A percentile compares a stretch with the other conserved stretches of the same genome.
phyloP scores from a whole-genome alignment of 2,797 vertebrate species.

The Crax fasciolata region DNA sequence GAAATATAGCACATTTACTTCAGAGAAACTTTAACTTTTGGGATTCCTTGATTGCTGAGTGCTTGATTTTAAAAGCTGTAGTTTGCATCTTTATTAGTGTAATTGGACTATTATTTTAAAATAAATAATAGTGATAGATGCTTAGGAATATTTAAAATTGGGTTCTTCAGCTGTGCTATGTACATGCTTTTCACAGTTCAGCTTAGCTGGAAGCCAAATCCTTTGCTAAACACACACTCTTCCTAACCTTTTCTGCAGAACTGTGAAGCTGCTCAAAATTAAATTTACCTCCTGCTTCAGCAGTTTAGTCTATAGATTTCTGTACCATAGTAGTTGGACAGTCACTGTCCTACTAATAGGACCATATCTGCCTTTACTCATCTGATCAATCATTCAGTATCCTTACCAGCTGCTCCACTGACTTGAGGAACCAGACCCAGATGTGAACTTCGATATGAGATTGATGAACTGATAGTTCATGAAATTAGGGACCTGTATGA shows the following conservation, averaged over 20 bases:
- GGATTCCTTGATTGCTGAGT: constrained; percentile 70
- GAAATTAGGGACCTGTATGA: not conserved
- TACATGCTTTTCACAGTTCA: not conserved
- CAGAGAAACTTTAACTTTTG: constrained; percentile 59
- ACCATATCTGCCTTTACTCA: not conserved
- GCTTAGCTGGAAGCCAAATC: not conserved
- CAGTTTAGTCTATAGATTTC: not conserved
- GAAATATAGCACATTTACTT: constrained; percentile 45
- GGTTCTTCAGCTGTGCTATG: not conserved
- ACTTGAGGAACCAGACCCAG: not conserved
- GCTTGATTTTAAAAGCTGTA: constrained; percentile 63
- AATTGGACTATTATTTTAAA: constrained; percentile 72
- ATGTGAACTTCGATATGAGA: not conserved
- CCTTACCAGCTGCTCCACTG: not conserved
- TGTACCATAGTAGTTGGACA: not conserved
- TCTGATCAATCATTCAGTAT: not conserved
- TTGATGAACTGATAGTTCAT: not conserved
- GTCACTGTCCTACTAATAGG: not conserved
- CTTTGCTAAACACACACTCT: not conserved
- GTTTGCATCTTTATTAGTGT: constrained; percentile 70
- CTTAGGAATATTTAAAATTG: constrained; percentile 52
- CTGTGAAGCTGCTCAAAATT: not conserved
- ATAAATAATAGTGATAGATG: constrained; percentile 53
- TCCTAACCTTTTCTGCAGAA: not conserved
- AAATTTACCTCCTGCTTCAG: not conserved